phyloP scores from a whole-genome alignment of 2,113 vertebrate species.

The Brachyhypopomus occidentalis region DNA sequence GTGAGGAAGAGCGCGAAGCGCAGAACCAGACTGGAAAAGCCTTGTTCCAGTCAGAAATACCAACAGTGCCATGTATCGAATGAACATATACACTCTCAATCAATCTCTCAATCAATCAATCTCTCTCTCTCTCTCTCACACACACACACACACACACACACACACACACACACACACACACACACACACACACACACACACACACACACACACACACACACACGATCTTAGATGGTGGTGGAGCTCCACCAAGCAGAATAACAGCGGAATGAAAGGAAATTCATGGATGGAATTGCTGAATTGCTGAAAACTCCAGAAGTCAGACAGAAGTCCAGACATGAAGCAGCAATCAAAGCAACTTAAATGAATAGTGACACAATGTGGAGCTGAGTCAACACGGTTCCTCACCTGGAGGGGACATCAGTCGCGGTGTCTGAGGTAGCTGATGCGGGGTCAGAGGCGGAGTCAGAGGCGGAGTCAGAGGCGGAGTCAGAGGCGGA shows the following conservation, averaged over 20 bases:
- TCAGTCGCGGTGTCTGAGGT: constrained; percentile 84
- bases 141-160: too few relatives aligned
- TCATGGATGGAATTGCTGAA: not conserved
- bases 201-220: not conserved
- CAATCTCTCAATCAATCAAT: too few relatives aligned
- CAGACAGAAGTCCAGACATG: not conserved
- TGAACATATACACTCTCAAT: too few relatives aligned
- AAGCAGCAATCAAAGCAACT: not conserved
- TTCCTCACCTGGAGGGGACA: constrained; percentile 78
- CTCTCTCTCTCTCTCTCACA: too few relatives aligned
- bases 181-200: not conserved
- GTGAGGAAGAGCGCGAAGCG: not conserved
- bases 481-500: too few relatives aligned
- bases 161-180: not conserved
- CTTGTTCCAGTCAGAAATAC: constrained; percentile 16
- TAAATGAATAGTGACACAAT: not conserved
- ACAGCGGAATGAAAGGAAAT: not conserved
- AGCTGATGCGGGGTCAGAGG: constrained; percentile 78
- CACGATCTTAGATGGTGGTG: not conserved
- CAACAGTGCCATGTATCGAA: not conserved
- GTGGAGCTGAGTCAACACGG: not conserved
- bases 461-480: not conserved
- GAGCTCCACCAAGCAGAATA: not conserved
- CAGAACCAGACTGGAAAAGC: constrained; percentile 24
- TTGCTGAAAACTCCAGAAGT: not conserved